These are phyloP conservation scores for Ispidina picta DNA, from an alignment of 2,797 vertebrate species.

Conservation along the genomic window DNA sequence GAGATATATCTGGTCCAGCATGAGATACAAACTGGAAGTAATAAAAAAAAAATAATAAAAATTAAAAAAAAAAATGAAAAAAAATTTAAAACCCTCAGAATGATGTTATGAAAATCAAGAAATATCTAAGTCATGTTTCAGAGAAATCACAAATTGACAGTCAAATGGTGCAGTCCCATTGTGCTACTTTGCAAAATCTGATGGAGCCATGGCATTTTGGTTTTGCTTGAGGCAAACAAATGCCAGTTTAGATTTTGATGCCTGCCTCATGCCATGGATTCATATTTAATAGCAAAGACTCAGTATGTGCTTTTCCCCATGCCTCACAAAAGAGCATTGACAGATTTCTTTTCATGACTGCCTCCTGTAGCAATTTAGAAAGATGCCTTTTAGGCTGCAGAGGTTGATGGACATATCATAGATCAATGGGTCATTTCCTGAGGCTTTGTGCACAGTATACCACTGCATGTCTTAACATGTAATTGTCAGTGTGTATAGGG, in stretches of 20 bases:
- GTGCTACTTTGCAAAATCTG: conserved; percentile 20
- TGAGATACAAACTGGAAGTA: background rate
- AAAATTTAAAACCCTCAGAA: background rate
- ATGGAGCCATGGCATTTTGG: background rate
- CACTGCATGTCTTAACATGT: background rate
- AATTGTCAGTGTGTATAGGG: background rate
- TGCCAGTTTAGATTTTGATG: conserved; percentile 31
- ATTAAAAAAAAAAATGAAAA: background rate
- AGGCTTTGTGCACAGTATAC: background rate
- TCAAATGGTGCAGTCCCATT: background rate
- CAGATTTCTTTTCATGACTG: conserved; percentile 25
- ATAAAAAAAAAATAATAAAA: background rate
- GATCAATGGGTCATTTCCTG: conserved; percentile 28
- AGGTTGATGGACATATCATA: conserved; percentile 36
- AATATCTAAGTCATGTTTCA: background rate
- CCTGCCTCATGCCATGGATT: background rate
- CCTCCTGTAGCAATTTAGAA: conserved; percentile 39
- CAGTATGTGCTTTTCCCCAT: conserved; percentile 6
- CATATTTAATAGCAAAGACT: conserved; percentile 11
- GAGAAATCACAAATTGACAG: background rate
- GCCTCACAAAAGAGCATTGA: conserved; percentile 9
- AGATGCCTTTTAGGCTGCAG: conserved; percentile 44
- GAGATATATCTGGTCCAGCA: background rate
- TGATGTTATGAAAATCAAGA: background rate
- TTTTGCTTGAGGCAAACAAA: conserved; percentile 26